These are phyloP conservation scores for Elanoides forficatus DNA, from an alignment of 2,113 vertebrate species.

Conservation along the genomic window DNA sequence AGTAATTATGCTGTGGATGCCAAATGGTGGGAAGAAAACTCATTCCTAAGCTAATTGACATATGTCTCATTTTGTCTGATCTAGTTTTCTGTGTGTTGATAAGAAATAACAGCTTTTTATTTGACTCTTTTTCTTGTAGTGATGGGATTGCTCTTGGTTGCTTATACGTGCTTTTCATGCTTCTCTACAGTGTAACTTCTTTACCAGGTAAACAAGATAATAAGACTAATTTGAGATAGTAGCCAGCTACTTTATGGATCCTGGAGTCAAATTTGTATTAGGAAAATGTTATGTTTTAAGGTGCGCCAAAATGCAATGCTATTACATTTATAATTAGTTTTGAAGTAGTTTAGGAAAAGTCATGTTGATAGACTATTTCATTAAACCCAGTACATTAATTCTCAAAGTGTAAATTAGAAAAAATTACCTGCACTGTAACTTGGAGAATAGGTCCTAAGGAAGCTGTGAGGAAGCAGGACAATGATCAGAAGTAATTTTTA, in stretches of 20 bases:
- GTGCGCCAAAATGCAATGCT: background rate
- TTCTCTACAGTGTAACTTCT: background rate
- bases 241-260: background rate
- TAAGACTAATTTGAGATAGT: background rate
- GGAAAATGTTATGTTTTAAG: background rate
- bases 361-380: background rate
- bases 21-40: slow-evolving; percentile 9
- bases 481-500: background rate
- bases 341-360: background rate
- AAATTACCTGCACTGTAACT: background rate
- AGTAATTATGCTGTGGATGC: background rate
- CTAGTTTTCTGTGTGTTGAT: background rate
- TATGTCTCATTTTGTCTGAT: slow-evolving; percentile 8
- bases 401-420: background rate
- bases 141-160: background rate
- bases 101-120: background rate
- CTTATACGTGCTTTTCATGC: background rate
- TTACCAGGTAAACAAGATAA: background rate
- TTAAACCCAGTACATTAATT: background rate
- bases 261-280: background rate
- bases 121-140: background rate
- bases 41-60: slow-evolving; percentile 7
- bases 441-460: background rate
- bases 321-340: background rate
- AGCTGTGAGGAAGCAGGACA: background rate